Percentiles rank a stretch among this genome's conserved stretches.
Conservation (phyloP, 2,113 vertebrate genomes). For the Brevimyrus niger region DNA sequence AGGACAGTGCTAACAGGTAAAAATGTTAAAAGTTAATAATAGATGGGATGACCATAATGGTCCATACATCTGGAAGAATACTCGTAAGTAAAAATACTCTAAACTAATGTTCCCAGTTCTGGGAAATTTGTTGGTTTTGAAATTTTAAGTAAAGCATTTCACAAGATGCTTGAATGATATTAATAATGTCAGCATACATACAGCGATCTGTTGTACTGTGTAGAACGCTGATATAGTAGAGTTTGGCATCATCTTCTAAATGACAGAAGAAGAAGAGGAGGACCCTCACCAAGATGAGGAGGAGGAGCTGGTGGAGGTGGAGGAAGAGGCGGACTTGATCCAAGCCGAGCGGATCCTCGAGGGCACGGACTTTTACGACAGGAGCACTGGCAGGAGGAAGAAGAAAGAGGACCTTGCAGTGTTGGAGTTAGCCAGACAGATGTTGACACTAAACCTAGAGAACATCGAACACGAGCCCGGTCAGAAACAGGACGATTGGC, state of each 20-base stretch:
- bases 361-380: conserved; percentile 47
- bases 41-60: not conserved
- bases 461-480: conserved; percentile 31
- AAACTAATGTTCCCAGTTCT: too few relatives aligned
- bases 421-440: conserved; percentile 42
- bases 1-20: conserved; percentile 7
- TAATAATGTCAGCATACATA: not conserved
- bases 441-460: conserved; percentile 71
- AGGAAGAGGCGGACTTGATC: conserved; percentile 80
- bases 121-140: too few relatives aligned
- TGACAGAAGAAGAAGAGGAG: conserved; percentile 37
- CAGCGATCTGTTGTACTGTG: not conserved
- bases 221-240: not conserved
- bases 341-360: conserved; percentile 78
- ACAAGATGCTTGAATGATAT: not conserved
- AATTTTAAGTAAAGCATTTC: not conserved
- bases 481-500: conserved; percentile 31
- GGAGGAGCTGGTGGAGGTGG: conserved; percentile 64
- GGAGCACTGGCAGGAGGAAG: conserved; percentile 29
- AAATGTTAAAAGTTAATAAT: not conserved
- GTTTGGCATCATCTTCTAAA: not conserved
- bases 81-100: not conserved
- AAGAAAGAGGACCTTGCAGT: conserved; percentile 37
- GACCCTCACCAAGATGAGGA: conserved; percentile 46
- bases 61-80: not conserved